Evolutionary conservation across 2,113 vertebrate species (phyloP).

Genomic region (Corynorhinus townsendii): DNA sequence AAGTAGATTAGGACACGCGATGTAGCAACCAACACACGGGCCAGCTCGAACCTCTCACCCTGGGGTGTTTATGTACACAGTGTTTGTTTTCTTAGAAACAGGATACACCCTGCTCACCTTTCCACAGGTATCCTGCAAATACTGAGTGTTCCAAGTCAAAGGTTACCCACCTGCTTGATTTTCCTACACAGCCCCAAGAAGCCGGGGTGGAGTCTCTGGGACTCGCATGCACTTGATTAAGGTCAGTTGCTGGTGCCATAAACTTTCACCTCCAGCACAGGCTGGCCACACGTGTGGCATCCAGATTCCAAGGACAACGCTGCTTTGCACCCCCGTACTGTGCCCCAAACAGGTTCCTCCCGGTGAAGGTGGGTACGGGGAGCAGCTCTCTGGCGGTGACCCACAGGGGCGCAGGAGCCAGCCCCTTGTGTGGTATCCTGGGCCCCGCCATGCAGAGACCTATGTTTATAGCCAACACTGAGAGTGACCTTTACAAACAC

Average conservation of each 20-base stretch:
- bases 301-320: not conserved
- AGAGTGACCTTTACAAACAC: not conserved
- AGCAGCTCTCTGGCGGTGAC: not conserved
- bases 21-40: not conserved
- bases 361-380: not conserved
- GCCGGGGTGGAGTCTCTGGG: not conserved
- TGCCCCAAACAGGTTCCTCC: not conserved
- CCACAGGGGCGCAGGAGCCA: not conserved
- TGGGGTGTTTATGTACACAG: not conserved
- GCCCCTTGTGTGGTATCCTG: not conserved
- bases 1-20: not conserved
- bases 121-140: not conserved
- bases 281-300: not conserved
- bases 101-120: conserved; percentile 12
- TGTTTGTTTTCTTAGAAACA: conserved; percentile 31
- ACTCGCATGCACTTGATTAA: not conserved
- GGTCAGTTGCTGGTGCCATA: not conserved
- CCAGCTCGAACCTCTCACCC: not conserved
- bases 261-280: not conserved
- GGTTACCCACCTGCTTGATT: not conserved
- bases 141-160: not conserved
- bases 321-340: not conserved
- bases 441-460: not conserved
- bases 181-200: not conserved
- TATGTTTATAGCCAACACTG: not conserved